Percentiles rank a stretch among this genome's conserved stretches.
Evolutionary conservation across 2,113 vertebrate genomes (phyloP).

Genomic region (Eolophus roseicapilla): DNA sequence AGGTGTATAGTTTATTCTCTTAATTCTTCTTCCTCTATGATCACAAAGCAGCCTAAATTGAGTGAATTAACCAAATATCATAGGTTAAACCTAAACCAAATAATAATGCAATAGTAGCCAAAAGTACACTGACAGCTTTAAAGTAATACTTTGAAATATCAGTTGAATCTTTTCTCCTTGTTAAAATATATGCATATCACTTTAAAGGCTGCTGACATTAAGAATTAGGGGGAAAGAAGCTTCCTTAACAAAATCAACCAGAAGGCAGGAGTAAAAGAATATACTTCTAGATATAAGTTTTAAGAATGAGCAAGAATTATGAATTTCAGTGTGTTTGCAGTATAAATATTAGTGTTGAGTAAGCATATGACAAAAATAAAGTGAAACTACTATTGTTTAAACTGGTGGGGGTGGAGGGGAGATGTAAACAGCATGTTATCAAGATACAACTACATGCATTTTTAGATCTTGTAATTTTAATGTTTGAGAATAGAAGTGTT

Average conservation of each 20-base stretch:
- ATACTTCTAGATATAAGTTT: not conserved
- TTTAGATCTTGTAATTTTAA: not conserved
- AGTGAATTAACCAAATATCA: not conserved
- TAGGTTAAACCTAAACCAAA: not conserved
- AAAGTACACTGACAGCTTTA: not conserved
- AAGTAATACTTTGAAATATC: not conserved
- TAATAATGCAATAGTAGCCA: not conserved
- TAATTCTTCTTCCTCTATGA: not conserved
- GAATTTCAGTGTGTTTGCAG: not conserved
- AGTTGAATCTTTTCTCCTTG: not conserved
- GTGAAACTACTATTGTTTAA: constrained; percentile 37
- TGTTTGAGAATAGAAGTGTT: not conserved
- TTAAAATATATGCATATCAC: not conserved
- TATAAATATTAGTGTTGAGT: constrained; percentile 14
- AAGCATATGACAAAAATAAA: constrained; percentile 43
- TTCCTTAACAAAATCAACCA: not conserved
- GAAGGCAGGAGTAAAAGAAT: not conserved
- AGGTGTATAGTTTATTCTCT: not conserved
- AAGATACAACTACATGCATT: not conserved
- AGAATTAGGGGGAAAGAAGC: not conserved
- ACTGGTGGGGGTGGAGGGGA: not conserved
- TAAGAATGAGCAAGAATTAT: not conserved
- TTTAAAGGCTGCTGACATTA: not conserved
- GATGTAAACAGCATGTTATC: not conserved
- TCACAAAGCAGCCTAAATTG: not conserved